Evolutionary conservation across 2,888 invertebrate species (phyloP).

Genomic region (Fragum fragum): DNA sequence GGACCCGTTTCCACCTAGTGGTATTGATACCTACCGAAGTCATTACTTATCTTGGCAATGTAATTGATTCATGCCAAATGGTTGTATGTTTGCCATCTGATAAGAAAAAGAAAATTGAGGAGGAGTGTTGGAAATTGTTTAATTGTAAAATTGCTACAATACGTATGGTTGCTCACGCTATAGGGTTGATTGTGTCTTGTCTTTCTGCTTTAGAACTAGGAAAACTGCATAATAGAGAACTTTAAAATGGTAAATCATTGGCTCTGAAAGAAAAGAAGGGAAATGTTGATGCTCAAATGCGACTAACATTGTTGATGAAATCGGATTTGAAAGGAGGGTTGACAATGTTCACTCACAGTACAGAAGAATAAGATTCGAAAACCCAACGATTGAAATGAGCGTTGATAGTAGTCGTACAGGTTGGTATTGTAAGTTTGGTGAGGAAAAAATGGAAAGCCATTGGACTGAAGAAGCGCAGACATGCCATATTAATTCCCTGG

Average conservation of each 20-base stretch:
- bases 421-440: slow-evolving; percentile 20
- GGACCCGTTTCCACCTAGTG: too few relatives aligned
- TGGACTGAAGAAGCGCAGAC: slow-evolving; percentile 19
- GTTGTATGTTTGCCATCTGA: slow-evolving; percentile 50
- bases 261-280: slow-evolving; percentile 43
- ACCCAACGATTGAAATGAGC: slow-evolving; percentile 15
- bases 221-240: slow-evolving; percentile 42
- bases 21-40: slow-evolving; percentile 44
- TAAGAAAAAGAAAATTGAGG: slow-evolving; percentile 34
- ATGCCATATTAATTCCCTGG: slow-evolving; percentile 32
- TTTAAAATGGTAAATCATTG: slow-evolving; percentile 45
- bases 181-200: slow-evolving; percentile 47
- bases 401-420: slow-evolving; percentile 14
- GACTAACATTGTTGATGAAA: slow-evolving; percentile 38
- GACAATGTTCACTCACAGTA: slow-evolving; percentile 35
- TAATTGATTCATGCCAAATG: slow-evolving; percentile 56
- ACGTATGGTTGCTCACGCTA: slow-evolving; percentile 44
- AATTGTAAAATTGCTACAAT: slow-evolving; percentile 28
- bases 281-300: slow-evolving; percentile 32
- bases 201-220: slow-evolving; percentile 58
- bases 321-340: slow-evolving; percentile 48
- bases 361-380: slow-evolving; percentile 34
- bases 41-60: slow-evolving; percentile 50
- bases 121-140: slow-evolving; percentile 19
- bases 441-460: slow-evolving; percentile 30